Conservation (phyloP, 2,113 vertebrate genomes). For the Jaculus jaculus region DNA sequence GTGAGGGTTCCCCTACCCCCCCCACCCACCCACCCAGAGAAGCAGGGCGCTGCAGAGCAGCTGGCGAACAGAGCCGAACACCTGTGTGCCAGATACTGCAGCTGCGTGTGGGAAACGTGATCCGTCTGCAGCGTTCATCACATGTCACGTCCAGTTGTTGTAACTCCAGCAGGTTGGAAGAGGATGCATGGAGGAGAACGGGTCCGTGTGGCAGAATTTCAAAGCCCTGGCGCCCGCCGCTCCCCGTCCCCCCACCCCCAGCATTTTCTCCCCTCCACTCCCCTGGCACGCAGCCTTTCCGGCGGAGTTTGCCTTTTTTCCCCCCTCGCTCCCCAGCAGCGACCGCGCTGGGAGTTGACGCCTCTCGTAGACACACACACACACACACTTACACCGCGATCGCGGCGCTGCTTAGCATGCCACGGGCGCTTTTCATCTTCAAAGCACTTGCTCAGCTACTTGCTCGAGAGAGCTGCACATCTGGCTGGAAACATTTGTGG, state of each 20-base stretch:
- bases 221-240: constrained; percentile 29
- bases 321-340: not conserved
- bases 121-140: constrained; percentile 69
- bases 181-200: not conserved
- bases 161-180: constrained; percentile 57
- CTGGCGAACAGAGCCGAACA: constrained; percentile 74
- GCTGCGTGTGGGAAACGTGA: constrained; percentile 79
- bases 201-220: constrained; percentile 36
- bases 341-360: accelerated
- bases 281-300: constrained; percentile 24
- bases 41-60: constrained; percentile 73
- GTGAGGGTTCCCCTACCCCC: not conserved
- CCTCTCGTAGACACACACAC: not conserved
- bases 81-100: constrained; percentile 82
- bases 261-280: not conserved
- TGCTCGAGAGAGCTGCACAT: constrained; percentile 48
- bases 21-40: not conserved
- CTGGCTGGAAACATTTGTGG: constrained; percentile 43
- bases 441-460: constrained; percentile 37
- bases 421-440: not conserved
- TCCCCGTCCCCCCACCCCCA: not conserved
- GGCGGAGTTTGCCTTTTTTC: not conserved
- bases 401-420: not conserved
- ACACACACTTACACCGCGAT: accelerated
- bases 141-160: constrained; percentile 70